phyloP scores from a whole-genome alignment of 2,888 invertebrate species.

The Creontiades dilutus region DNA sequence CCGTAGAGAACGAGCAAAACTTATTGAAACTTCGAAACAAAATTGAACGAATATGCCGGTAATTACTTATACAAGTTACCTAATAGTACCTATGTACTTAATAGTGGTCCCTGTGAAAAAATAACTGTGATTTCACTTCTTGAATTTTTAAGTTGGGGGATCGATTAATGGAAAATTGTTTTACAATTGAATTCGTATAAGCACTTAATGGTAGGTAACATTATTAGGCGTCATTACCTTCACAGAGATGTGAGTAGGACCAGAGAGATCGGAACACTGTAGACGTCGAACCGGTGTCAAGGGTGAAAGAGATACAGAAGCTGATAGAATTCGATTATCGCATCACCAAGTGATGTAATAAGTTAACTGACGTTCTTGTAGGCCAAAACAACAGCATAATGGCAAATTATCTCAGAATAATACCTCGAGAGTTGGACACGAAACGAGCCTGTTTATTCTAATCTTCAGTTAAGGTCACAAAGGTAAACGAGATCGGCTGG shows the following conservation, averaged over 20 bases:
- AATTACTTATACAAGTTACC: too few species aligned
- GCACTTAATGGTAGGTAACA: background rate
- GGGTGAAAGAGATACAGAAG: slow-evolving; percentile 14
- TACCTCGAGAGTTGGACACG: background rate
- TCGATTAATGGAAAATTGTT: too few species aligned
- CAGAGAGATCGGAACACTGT: background rate
- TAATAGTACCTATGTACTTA: too few species aligned
- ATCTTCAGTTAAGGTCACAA: too few species aligned
- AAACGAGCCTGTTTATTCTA: background rate
- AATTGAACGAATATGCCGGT: too few species aligned
- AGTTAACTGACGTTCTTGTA: background rate
- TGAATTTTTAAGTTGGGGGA: too few species aligned
- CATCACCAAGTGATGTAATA: background rate
- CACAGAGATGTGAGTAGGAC: background rate
- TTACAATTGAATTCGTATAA: too few species aligned
- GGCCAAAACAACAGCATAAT: background rate
- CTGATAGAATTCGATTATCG: slow-evolving; percentile 3
- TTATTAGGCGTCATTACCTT: background rate
- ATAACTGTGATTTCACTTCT: too few species aligned
- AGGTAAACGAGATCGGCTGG: too few species aligned
- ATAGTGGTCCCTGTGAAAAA: too few species aligned
- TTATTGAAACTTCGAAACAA: too few species aligned
- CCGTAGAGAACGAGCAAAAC: too few species aligned
- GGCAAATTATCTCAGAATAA: background rate
- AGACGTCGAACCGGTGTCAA: slow-evolving; percentile 20